phyloP scores from a whole-genome alignment of 1,140 invertebrate genomes.

The Pissodes strobi region DNA sequence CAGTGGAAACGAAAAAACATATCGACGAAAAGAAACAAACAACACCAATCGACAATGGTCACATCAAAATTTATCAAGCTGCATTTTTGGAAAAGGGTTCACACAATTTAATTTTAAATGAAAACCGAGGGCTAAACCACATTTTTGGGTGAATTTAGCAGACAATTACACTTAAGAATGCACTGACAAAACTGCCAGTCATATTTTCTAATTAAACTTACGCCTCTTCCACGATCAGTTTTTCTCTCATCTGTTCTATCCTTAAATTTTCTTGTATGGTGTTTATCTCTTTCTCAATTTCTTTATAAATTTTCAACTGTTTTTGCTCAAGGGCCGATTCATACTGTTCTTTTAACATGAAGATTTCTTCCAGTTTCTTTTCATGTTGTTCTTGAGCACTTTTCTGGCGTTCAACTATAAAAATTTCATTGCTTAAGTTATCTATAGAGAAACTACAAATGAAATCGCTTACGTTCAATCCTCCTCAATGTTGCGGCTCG shows the following conservation, averaged over 20 bases:
- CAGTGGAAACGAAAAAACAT: no score
- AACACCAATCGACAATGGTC: no score
- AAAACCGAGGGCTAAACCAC: no score
- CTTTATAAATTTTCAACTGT: conserved; percentile 38
- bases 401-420: conserved; percentile 48
- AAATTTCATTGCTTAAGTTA: no score
- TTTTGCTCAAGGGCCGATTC: conserved; percentile 45
- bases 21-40: no score
- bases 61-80: no score
- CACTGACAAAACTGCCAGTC: no score
- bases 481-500: conserved; percentile 44
- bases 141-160: no score
- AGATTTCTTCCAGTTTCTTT: conserved; percentile 43
- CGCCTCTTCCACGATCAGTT: conserved; percentile 49
- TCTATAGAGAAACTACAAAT: background rate
- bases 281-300: conserved; percentile 44
- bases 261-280: conserved; percentile 37
- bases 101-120: no score
- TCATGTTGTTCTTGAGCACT: conserved; percentile 36
- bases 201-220: no score
- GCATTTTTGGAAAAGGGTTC: no score
- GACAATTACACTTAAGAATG: no score
- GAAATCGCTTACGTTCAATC: conserved; percentile 45
- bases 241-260: conserved; percentile 42
- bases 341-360: conserved; percentile 46